Percentiles rank a stretch among this genome's conserved stretches.
Conservation (phyloP, 2,113 vertebrate species). For the Cyanistes caeruleus region DNA sequence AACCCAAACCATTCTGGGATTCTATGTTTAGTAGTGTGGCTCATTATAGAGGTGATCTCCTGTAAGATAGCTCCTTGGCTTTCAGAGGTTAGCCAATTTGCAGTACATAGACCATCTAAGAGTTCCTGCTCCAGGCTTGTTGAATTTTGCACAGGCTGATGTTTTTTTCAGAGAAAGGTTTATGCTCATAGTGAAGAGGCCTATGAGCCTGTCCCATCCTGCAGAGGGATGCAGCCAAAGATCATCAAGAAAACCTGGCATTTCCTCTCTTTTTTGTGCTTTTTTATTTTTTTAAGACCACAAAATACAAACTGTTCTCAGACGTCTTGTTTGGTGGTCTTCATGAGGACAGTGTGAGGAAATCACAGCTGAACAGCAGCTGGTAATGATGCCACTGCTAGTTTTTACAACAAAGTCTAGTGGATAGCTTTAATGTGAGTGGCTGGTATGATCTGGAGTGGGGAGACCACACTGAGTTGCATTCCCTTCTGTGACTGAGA, state of each 20-base stretch:
- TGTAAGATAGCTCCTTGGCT: background rate
- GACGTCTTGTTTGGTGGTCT: conserved; percentile 10
- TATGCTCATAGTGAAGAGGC: background rate
- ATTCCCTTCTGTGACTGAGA: background rate
- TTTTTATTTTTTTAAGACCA: background rate
- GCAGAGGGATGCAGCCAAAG: background rate
- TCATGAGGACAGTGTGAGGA: background rate
- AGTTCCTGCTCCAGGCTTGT: background rate
- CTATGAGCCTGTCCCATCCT: too few species aligned
- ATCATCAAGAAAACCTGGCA: background rate
- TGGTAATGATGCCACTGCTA: background rate
- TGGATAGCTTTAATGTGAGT: background rate
- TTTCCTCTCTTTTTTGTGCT: background rate
- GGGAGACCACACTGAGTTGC: background rate
- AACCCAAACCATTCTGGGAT: background rate
- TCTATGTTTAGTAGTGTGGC: background rate
- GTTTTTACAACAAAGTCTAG: background rate
- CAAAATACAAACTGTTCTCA: conserved; percentile 25
- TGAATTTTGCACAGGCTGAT: background rate
- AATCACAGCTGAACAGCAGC: conserved; percentile 24
- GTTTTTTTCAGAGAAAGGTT: background rate
- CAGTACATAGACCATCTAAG: background rate
- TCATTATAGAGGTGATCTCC: background rate
- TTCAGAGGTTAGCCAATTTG: background rate
- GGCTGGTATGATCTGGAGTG: background rate